Percentiles rank a stretch among this genome's conserved stretches.
Evolutionary conservation across 2,888 invertebrate species (phyloP).

Genomic region (Melieria crassipennis): DNA sequence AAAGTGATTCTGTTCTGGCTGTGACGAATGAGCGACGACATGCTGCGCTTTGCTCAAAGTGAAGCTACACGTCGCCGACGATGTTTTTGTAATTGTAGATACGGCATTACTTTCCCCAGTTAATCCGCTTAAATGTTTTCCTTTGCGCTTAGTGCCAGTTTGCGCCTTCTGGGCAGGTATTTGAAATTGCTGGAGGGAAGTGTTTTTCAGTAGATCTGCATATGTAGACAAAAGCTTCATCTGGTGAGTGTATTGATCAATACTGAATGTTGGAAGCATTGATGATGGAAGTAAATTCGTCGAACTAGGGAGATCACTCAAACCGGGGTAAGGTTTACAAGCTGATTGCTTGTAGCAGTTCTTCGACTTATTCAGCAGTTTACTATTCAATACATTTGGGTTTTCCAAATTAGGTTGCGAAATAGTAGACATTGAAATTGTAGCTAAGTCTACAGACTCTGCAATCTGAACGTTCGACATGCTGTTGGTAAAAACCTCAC

Average conservation of each 20-base stretch:
- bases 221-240: constrained; percentile 45
- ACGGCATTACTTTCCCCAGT: constrained; percentile 6
- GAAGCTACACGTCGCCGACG: constrained; percentile 22
- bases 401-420: too few relatives aligned
- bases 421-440: too few relatives aligned
- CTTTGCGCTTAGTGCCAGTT: constrained; percentile 43
- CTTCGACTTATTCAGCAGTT: too few relatives aligned
- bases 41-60: too few relatives aligned
- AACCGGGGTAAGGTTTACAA: neutral
- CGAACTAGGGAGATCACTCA: too few relatives aligned
- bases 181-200: constrained; percentile 42
- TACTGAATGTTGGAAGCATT: constrained; percentile 39
- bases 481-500: too few relatives aligned
- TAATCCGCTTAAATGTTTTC: too few relatives aligned
- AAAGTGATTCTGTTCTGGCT: neutral
- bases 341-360: too few relatives aligned
- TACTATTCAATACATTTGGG: too few relatives aligned
- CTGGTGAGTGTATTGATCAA: constrained; percentile 39
- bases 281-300: constrained; percentile 6
- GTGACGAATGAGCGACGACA: too few relatives aligned
- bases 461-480: too few relatives aligned
- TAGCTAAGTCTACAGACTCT: too few relatives aligned
- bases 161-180: constrained; percentile 42
- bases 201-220: constrained; percentile 44
- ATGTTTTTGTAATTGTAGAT: neutral